Evolutionary conservation across 2,888 invertebrate genomes (phyloP).

Genomic region (Lasioglossum malachurum): DNA sequence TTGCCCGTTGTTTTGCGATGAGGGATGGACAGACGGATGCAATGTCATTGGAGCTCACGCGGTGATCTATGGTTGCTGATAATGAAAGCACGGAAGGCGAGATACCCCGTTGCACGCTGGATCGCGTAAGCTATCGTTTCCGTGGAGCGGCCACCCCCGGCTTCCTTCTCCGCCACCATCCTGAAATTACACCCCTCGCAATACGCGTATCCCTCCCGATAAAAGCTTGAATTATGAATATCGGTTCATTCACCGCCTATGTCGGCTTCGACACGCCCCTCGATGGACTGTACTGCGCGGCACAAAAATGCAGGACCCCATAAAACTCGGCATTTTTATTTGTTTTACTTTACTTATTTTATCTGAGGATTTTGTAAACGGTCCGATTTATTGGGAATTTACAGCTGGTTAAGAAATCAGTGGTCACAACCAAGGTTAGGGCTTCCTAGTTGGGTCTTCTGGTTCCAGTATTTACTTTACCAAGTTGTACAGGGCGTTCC

Average conservation of each 20-base stretch:
- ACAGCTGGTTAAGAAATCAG: too few species aligned
- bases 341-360: too few species aligned
- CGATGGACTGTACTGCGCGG: neutral
- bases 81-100: conserved; percentile 82
- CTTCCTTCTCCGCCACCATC: conserved; percentile 39
- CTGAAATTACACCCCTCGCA: conserved; percentile 72
- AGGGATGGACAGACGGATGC: conserved; percentile 82
- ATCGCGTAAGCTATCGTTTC: conserved; percentile 79
- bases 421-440: too few species aligned
- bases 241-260: conserved; percentile 49
- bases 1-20: conserved; percentile 67
- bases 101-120: conserved; percentile 73
- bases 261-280: neutral
- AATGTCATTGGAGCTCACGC: conserved; percentile 77
- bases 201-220: conserved; percentile 66
- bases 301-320: neutral
- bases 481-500: too few species aligned
- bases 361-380: too few species aligned
- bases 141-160: conserved; percentile 61
- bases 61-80: conserved; percentile 83
- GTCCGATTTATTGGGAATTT: neutral
- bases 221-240: conserved; percentile 80
- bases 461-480: too few species aligned
- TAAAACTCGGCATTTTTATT: too few species aligned
- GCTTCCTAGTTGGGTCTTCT: too few species aligned